Base-by-base conservation (phyloP, 2,113 vertebrate genomes). In the Etheostoma spectabile region DNA sequence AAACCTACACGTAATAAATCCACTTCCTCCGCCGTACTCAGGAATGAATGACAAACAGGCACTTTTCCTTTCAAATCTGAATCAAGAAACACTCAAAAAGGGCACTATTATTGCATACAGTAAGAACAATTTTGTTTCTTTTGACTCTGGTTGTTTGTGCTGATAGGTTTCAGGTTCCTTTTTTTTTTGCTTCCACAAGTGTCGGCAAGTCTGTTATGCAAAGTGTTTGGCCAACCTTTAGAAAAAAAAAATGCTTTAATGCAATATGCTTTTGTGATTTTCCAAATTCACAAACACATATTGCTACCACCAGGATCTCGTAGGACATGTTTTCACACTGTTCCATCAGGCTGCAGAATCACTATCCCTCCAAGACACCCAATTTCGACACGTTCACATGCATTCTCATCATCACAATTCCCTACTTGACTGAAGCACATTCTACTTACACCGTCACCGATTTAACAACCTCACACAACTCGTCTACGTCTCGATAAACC, bases 1-100 rank as follows among this genome's bases (percentile, higher is more conserved):
- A 83, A 86, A 79, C 82, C 74, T 38, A 82, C 73, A 68, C 22
- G 69, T 33, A 57, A 69, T 21, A 51, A 82, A 77, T 2, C 67
- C 71, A 66, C 69, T 75, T 68, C 73, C 69, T 81, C 77, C 78
- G 45, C 86, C 67, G 24, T 65, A 70, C 80, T 86, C 73, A 80
- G 88, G 88, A 94, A 93, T 91, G 80, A 89, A 93, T 78, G 87
- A 93, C 90, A 83, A 92, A 88, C 93, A 95, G 95, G 95, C 94
- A 95, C 94, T 95, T 95, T 86, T 92, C 91, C 93, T 83, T 93
- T 82, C 67, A 69, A 88, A 66, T 60, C 30, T 55, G 92, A 92
- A 91, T 60, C 30, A 55, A 65, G 10, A 78, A 79, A 89, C 35
- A 61, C 63, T 48, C 45, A 74, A 86, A 72, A 86, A 89, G 83